Evolutionary conservation across 2,113 vertebrate genomes (phyloP).

Genomic region (Colinus virginianus): DNA sequence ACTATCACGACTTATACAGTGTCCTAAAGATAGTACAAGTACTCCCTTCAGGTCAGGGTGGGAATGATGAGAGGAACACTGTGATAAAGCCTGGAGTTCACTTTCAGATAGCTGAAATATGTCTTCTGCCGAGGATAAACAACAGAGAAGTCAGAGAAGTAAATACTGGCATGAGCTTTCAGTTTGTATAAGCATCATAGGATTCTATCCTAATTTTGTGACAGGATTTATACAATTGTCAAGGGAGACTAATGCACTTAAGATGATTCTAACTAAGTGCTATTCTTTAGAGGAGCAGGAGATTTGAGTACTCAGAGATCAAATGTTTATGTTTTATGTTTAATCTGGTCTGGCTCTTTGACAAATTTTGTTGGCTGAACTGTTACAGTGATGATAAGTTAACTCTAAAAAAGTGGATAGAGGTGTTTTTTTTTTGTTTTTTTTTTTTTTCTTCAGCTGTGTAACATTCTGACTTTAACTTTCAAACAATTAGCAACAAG

Average conservation of each 20-base stretch:
- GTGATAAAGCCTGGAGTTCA: neutral
- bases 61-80: neutral
- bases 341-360: neutral
- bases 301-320: neutral
- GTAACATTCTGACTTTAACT: neutral
- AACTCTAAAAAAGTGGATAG: neutral
- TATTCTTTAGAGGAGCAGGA: constrained; percentile 1
- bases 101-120: neutral
- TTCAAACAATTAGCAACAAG: neutral
- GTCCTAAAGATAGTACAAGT: neutral
- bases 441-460: neutral
- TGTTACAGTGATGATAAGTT: neutral
- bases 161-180: neutral
- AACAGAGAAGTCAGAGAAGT: neutral
- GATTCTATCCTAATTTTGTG: neutral
- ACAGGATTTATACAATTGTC: neutral
- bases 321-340: constrained; percentile 17
- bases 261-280: neutral
- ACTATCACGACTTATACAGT: neutral
- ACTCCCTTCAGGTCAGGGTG: neutral
- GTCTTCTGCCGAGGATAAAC: neutral
- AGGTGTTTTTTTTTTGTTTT: neutral
- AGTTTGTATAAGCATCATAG: neutral
- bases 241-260: neutral
- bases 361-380: neutral